Evolutionary conservation across 1,140 invertebrate genomes (phyloP), one percentile per base, ranked within the genome.

Genomic region (Drosophila quadrilineata): DNA sequence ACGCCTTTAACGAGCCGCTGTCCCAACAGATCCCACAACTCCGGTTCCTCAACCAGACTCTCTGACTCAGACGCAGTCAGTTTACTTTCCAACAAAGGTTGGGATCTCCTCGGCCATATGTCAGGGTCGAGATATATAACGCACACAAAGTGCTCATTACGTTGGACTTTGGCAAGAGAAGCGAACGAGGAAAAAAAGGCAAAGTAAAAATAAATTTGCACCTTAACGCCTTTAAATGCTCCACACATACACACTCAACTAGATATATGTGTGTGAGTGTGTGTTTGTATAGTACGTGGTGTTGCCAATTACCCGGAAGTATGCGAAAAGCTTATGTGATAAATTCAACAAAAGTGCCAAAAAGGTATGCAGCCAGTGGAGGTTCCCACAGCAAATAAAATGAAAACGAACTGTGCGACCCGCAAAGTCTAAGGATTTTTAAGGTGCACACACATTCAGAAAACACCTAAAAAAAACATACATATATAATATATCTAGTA

Each of bases 251-350:
- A 69, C 52, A 49, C 48, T 14, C 9, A 19, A 9, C 28, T 38
- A 62, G 14, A 52, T 17, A 24, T 28, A 29, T 48, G 24, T n/a
- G 9, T 35, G 17, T 33, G 8, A 41, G 45, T n/a, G n/a, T n/a
- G n/a, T n/a, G n/a, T n/a, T n/a, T n/a, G 68, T 71, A 59, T 59
- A 54, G 57, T 62, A 85, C 69, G 74, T 70, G 74, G 79, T 75
- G 74, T 79, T 84, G 79, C 79, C 79, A 84, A 84, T 84, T 84
- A 84, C 79, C 79, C 79, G 71, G 79, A 85, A 85, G 79, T 84
- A 84, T 84, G 77, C 79, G 74, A 79, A 79, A 85, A 84, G 79
- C 79, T 85, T 84, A 84, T 84, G 79, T 79, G 79, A 84, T 84
- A 84, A 84, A 84, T 84, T 84, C 79, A 72, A 59, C 50, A 84